phyloP scores from a whole-genome alignment of 92 coral and sea anemone species.

The Porites lobata region DNA sequence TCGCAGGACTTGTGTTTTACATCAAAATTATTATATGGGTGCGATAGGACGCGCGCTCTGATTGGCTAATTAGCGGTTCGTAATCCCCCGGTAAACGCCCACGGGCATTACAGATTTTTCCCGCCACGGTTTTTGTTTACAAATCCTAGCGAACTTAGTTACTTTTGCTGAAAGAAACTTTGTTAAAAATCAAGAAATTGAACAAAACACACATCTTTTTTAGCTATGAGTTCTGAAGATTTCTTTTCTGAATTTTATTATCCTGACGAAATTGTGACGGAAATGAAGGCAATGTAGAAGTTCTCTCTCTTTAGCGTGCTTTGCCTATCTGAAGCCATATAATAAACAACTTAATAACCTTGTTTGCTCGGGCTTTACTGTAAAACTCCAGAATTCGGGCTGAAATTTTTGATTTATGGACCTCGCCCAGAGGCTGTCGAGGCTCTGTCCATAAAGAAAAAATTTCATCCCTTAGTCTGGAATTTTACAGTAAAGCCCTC shows the following conservation, averaged over 20 bases:
- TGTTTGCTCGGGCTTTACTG: constrained; percentile 22
- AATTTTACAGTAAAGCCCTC: constrained; percentile 18
- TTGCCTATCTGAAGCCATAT: background rate
- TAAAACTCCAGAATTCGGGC: constrained; percentile 25
- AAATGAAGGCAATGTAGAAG: constrained; percentile 20
- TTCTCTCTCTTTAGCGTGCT: constrained; percentile 6
- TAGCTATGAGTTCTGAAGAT: constrained; percentile 11
- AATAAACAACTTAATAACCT: constrained; percentile 1
- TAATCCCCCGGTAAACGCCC: constrained; percentile 14
- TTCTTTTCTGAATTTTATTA: constrained; percentile 11
- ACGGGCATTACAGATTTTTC: constrained; percentile 19
- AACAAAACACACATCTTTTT: constrained; percentile 8
- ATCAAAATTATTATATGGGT: background rate
- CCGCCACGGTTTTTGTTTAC: background rate
- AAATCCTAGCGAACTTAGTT: background rate
- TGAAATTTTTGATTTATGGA: constrained; percentile 25
- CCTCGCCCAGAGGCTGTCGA: constrained; percentile 25
- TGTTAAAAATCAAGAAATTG: background rate
- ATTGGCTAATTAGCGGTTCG: constrained; percentile 4
- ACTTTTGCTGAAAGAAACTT: constrained; percentile 16
- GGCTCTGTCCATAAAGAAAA: background rate
- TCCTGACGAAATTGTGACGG: constrained; percentile 9
- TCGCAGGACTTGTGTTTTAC: background rate
- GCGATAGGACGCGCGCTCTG: constrained; percentile 7
- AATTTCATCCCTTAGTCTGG: constrained; percentile 9